These are phyloP conservation scores for Nesidiocoris tenuis DNA, from an alignment of 2,888 invertebrate genomes.

Conservation along the genomic window DNA sequence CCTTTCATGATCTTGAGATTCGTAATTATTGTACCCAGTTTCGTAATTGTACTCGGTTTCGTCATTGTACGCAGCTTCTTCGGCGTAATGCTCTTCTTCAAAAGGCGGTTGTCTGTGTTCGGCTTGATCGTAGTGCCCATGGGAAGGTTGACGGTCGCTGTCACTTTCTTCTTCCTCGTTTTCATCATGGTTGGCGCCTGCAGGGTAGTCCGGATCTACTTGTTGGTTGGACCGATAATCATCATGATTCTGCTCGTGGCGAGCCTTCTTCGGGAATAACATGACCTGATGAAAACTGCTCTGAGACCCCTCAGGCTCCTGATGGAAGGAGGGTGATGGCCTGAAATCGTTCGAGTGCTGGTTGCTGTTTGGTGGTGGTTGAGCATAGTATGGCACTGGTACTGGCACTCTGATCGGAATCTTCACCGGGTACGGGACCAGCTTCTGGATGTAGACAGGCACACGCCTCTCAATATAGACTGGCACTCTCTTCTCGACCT, in stretches of 20 bases:
- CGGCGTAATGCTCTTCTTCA: not conserved
- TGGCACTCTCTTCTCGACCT: conserved; percentile 29
- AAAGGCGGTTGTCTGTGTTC: too few relatives aligned
- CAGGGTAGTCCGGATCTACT: too few relatives aligned
- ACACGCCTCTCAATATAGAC: conserved; percentile 29
- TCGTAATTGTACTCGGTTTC: not conserved
- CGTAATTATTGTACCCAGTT: not conserved
- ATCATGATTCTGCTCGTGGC: too few relatives aligned
- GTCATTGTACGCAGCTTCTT: not conserved
- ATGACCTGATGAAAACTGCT: too few relatives aligned
- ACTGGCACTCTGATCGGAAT: conserved; percentile 43
- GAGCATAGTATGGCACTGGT: conserved; percentile 26
- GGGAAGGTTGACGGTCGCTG: too few relatives aligned
- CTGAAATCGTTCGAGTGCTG: not conserved
- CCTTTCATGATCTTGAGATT: not conserved
- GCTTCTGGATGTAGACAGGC: conserved; percentile 28
- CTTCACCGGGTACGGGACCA: conserved; percentile 39
- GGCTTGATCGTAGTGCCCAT: too few relatives aligned
- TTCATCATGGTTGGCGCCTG: too few relatives aligned
- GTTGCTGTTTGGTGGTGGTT: not conserved
- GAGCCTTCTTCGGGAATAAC: too few relatives aligned
- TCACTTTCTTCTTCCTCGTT: too few relatives aligned
- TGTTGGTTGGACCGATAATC: too few relatives aligned
- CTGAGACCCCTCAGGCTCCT: not conserved
- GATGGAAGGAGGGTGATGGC: not conserved